These are phyloP conservation scores for Panulirus ornatus DNA, from an alignment of 1,140 invertebrate genomes.

Conservation along the genomic window DNA sequence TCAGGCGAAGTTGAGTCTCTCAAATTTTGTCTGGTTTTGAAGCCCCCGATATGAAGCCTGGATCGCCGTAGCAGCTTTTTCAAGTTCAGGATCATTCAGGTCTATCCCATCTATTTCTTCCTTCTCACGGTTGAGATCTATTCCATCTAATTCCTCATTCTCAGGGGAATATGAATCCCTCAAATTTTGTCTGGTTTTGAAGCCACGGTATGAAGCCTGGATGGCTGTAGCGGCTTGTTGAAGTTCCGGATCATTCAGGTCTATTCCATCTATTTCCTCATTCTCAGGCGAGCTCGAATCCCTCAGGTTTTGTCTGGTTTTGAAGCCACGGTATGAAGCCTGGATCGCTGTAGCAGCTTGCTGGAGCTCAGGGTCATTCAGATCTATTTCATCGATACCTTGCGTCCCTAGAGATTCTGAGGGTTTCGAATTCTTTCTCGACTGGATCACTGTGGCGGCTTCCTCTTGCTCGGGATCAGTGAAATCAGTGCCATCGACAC, in stretches of 20 bases:
- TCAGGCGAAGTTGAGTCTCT: not conserved
- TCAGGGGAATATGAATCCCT: not conserved
- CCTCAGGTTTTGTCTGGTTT: not conserved
- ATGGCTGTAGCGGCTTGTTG: not conserved
- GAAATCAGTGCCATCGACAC: not conserved
- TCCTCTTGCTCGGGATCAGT: not conserved
- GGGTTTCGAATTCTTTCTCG: not conserved
- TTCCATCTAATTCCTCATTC: too few species aligned
- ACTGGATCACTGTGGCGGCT: conserved; percentile 18
- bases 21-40: not conserved
- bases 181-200: conserved; percentile 27
- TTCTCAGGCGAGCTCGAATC: not conserved
- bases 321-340: conserved; percentile 14
- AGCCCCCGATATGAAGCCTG: conserved; percentile 1
- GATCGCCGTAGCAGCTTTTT: not conserved
- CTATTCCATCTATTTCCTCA: not conserved
- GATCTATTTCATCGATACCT: not conserved
- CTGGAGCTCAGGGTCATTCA: conserved; percentile 37
- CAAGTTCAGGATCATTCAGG: not conserved
- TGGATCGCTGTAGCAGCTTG: conserved; percentile 28
- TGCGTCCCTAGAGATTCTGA: not conserved
- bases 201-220: conserved; percentile 9
- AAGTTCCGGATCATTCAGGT: conserved; percentile 14
- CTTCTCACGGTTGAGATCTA: too few species aligned
- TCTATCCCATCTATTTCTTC: too few species aligned